Evolutionary conservation across 1,140 invertebrate genomes (phyloP), one percentile per base, ranked within the genome.

Genomic region (Drosophila yakuba): DNA sequence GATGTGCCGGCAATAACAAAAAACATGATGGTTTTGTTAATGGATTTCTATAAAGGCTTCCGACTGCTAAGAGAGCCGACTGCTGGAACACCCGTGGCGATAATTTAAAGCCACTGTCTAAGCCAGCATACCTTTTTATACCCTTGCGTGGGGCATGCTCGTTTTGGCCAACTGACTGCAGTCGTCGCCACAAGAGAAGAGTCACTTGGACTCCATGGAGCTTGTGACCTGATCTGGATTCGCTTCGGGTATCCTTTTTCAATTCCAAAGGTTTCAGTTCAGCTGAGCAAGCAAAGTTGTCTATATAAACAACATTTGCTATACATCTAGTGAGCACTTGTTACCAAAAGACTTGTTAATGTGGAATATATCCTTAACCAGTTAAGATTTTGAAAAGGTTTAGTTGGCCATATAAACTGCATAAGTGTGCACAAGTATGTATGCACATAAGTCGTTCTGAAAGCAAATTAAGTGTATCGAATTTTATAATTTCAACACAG

Each of bases 21-120:
- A 77, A 76, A 43, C 62, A 77, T 68, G 51, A 77, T 77, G 74
- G 74, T 77, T 68, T 77, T 77, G 74, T 77, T 77, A 69, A 77
- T 77, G 74, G 74, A 77, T 77, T 77, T 77, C 62, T 68, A 77
- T 60, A 77, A 77, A 77, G 74, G 62, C 64, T 55, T 77, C 63
- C 56, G 66, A 77, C 74, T 77, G 74, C 77, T 77, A 68, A 77
- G 48, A 74, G 56, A 67, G 55, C 73, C 74, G 74, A 52, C 75
- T 77, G 51, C 32, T 39, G 25, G 63, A 77, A 68, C 62, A 76
- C 74, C 74, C 63, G 74, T 75, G 73, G 74, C 74, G 74, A 75
- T 77, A 77, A 77, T 77, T 77, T 77, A 68, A 77, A 68, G 73
- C 74, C 69, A 72, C 66, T 59, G 69, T 51, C 55, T 72, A 73